Conservation (phyloP, 2,797 vertebrate species). For the Danio choprae region DNA sequence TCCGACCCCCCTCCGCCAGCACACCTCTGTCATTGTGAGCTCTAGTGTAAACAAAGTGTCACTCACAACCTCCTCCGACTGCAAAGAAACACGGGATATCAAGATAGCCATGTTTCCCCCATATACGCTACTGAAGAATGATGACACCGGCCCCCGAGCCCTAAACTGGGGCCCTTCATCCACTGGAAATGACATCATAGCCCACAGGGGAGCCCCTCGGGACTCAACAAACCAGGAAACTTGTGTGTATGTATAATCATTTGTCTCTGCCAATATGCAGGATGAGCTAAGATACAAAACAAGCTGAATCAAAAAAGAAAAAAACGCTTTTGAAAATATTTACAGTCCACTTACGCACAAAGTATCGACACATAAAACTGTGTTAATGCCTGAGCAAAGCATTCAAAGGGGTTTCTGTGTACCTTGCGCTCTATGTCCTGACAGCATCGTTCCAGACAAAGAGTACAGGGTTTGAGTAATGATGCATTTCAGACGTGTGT, state of each 20-base stretch:
- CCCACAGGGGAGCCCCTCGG: conserved; percentile 18
- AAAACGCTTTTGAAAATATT: conserved; percentile 9
- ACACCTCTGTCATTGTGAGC: conserved; percentile 60
- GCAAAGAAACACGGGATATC: conserved; percentile 62
- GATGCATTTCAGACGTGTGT: conserved; percentile 57
- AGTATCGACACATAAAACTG: conserved; percentile 31
- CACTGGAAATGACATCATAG: conserved; percentile 59
- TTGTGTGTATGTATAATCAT: conserved; percentile 26
- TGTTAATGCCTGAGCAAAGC: conserved; percentile 62
- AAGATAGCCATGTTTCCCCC: conserved; percentile 56
- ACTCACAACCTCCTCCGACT: conserved; percentile 62
- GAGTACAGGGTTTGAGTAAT: conserved; percentile 52
- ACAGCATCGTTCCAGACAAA: conserved; percentile 53
- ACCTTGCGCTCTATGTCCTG: conserved; percentile 44
- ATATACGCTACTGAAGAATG: conserved; percentile 59
- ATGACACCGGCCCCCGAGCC: conserved; percentile 56
- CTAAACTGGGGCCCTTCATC: conserved; percentile 52
- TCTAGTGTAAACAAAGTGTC: conserved; percentile 63
- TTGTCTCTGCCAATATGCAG: conserved; percentile 29
- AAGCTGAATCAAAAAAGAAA: conserved; percentile 16
- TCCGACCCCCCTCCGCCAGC: conserved; percentile 26
- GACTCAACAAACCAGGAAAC: conserved; percentile 17
- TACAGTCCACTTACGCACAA: conserved; percentile 14
- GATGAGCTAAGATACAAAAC: conserved; percentile 19
- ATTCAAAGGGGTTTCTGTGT: conserved; percentile 52